Evolutionary conservation across 2,888 invertebrate species (phyloP), one percentile per base, ranked within the genome.

Genomic region (Acrobeloides nanus): DNA sequence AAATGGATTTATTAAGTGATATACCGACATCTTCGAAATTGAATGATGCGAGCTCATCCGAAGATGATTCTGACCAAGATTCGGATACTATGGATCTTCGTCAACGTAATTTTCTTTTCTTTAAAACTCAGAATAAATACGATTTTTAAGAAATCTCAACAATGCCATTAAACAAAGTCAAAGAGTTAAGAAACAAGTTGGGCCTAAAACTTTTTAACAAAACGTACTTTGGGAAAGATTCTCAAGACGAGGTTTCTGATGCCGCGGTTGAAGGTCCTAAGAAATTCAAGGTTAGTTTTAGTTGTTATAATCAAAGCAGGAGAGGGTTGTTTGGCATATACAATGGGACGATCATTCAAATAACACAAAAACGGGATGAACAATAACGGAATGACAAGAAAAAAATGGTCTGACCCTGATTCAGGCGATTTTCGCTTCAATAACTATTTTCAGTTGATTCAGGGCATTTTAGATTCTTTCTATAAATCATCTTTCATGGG

Each of bases 161-260:
- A 18, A 49, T 66, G 49, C 64, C 66, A 4, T 40, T 66, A n/a
- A 55, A 53, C 20, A 59, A 64, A 40, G 61, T 66, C 33, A 43
- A 48, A 17, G 62, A 56, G 34, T 47, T 64, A 51, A 61, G 62
- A 31, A 56, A 61, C 29, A 63, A 62, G 31, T 34, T 66, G 8
- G 66, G 66, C 4, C 53, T 66, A 29, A 63, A 64, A 29, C 48
- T 66, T 4, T 66, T 66, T 53, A 57, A 64, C 45, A 63, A 66
- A 35, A 52, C 59, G 12, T 63, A 56, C 43, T 59, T 58, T 34
- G 34, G 34, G 25, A 43, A 50, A 46, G 29, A 26, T 23, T 25
- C 44, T 2, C 17, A 32, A 10, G 35, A 48, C 10, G 29, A 37
- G 5, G 40, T 23, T 10, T 15, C 26, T 18, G 27, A 45, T 29